Conservation (phyloP, 1,140 invertebrate genomes). For the Caerostris extrusa region DNA sequence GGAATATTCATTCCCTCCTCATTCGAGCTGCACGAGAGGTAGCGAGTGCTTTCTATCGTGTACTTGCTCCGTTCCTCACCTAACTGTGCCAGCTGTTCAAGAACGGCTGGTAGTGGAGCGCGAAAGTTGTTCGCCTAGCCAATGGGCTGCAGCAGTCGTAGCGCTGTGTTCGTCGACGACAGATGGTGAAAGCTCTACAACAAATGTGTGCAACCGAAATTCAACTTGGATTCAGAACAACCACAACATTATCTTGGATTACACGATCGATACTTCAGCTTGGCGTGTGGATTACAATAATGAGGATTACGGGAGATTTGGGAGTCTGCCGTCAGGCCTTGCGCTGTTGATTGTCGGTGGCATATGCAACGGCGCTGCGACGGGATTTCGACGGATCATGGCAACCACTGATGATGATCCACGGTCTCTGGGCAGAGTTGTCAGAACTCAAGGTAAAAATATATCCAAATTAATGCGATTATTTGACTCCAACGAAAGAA, state of each 20-base stretch:
- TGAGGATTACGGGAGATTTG: slow-evolving; percentile 52
- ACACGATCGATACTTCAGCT: slow-evolving; percentile 2
- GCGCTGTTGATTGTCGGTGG: slow-evolving; percentile 40
- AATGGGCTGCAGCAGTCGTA: background rate
- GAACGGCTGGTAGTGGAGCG: slow-evolving; percentile 11
- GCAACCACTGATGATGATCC: slow-evolving; percentile 26
- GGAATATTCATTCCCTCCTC: slow-evolving; percentile 55
- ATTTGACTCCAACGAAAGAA: slow-evolving; percentile 46
- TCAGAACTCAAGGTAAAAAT: slow-evolving; percentile 59
- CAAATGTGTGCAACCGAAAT: background rate
- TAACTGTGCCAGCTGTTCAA: slow-evolving; percentile 71
- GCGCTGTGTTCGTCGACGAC: slow-evolving; percentile 4
- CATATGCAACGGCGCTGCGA: background rate
- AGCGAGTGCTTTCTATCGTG: slow-evolving; percentile 27
- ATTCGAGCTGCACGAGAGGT: slow-evolving; percentile 5
- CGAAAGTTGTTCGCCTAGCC: slow-evolving; percentile 56
- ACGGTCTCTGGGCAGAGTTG: background rate
- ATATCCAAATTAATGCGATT: slow-evolving; percentile 64
- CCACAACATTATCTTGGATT: slow-evolving; percentile 42
- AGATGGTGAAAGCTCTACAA: background rate
- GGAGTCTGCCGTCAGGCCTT: background rate
- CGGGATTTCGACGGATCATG: slow-evolving; percentile 45
- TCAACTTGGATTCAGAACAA: background rate
- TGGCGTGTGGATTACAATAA: slow-evolving; percentile 8
- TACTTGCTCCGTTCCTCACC: background rate